Evolutionary conservation across 2,888 invertebrate species (phyloP).

Genomic region (Acanthosepion esculentum): DNA sequence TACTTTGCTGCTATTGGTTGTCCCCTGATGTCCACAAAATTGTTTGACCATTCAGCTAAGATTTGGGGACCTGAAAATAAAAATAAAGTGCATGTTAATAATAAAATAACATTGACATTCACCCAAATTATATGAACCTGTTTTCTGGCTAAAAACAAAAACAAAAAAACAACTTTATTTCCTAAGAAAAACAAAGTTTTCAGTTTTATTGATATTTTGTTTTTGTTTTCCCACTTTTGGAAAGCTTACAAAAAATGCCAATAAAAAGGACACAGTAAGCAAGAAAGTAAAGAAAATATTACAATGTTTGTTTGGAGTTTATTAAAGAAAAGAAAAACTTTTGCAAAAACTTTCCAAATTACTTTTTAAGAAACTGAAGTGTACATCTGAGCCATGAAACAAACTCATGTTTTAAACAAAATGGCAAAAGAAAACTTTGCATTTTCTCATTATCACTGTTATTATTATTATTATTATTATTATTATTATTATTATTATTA

Average conservation of each 20-base stretch:
- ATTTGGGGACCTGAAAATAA: background rate
- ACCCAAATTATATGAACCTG: background rate
- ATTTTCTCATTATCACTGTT: background rate
- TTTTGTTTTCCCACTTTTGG: background rate
- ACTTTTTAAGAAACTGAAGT: background rate
- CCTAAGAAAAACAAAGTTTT: background rate
- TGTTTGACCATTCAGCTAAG: background rate
- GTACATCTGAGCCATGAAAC: slow-evolving; percentile 33
- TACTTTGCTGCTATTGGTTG: background rate
- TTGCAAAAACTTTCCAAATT: background rate
- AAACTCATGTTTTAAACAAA: background rate
- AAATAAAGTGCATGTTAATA: background rate
- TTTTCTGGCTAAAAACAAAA: background rate
- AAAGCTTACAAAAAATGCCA: background rate
- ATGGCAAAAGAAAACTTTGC: background rate
- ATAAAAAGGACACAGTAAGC: background rate
- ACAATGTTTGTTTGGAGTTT: background rate
- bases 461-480: too few species aligned
- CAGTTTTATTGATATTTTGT: background rate
- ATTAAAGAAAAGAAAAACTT: background rate
- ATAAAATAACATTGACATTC: background rate
- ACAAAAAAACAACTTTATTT: background rate
- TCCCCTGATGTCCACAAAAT: background rate
- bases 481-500: background rate
- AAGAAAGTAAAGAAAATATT: background rate